These are phyloP conservation scores for Craterocephalus amniculus DNA, from an alignment of 2,797 vertebrate species.

Conservation along the genomic window DNA sequence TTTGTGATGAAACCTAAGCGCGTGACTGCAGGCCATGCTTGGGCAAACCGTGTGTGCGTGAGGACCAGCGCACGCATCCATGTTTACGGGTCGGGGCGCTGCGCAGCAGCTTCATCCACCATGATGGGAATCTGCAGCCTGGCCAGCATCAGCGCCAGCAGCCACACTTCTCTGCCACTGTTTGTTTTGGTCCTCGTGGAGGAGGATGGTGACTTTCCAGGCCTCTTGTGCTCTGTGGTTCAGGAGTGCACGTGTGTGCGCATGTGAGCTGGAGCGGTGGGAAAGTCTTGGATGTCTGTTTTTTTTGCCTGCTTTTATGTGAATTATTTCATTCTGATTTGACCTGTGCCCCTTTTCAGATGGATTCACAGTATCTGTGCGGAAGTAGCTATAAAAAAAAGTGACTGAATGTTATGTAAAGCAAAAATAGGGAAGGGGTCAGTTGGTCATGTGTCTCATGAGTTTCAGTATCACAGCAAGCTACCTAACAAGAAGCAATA, in stretches of 20 bases:
- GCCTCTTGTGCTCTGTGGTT: conserved; percentile 34
- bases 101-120: conserved; percentile 40
- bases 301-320: conserved; percentile 15
- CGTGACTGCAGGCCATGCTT: conserved; percentile 18
- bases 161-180: conserved; percentile 38
- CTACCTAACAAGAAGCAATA: not conserved
- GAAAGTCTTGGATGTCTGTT: conserved; percentile 27
- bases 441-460: not conserved
- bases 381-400: conserved; percentile 9
- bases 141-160: conserved; percentile 34
- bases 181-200: conserved; percentile 60
- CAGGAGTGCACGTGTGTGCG: conserved; percentile 42
- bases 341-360: conserved; percentile 14
- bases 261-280: conserved; percentile 56
- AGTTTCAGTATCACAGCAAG: conserved; percentile 11
- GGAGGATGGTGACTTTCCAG: conserved; percentile 17
- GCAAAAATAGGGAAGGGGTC: not conserved
- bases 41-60: conserved; percentile 1
- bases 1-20: conserved; percentile 5
- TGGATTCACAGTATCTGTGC: not conserved
- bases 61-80: conserved; percentile 29
- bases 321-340: conserved; percentile 36
- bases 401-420: not conserved
- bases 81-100: conserved; percentile 59
- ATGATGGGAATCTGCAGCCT: conserved; percentile 27